Evolutionary conservation across 2,113 vertebrate genomes (phyloP), one percentile per base, ranked within the genome.

Genomic region (Aix galericulata): DNA sequence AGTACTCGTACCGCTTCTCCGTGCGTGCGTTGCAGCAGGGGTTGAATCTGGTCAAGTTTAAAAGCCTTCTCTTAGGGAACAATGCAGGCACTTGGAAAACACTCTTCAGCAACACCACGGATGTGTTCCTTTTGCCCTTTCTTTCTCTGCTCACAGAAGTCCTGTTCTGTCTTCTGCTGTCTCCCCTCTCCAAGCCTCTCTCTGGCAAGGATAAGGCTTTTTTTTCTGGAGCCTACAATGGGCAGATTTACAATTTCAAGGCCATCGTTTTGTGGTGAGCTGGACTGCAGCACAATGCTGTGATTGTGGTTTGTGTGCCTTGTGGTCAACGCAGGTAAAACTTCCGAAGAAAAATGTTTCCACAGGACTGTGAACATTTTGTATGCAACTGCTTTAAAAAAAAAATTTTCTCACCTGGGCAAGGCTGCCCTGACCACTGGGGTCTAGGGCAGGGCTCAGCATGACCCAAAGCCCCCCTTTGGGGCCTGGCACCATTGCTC

Each of bases 301-400:
- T 68, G 38, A 22, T 2, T 38, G n/a, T 12, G 22, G 2, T 10
- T 31, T 25, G 6, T 18, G 36, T 22, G 69, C 31, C 1, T 13
- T 4, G 27, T 16, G n/a, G 34, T 17, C 58, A 60, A 68, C 58
- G 17, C n/a, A 56, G 38, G n/a, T 50, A 50, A 80, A 40, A 58
- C 5, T 66, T 10, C 63, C 29, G 20, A 2, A 27, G 59, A 68
- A 50, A 80, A 91, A 72, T 4, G 17, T 72, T 60, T 55, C 26
- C 17, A 48, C 20, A 44, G 40, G 22, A 15, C 1, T 6, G 2
- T 31, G n/a, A 21, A 5, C 0, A 0, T 21, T 55, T 63, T 63
- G 7, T 58, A 20, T 32, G 56, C 18, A 32, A 58, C 32, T 32
- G 56, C 18, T 58, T 32, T 58, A 12, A 11, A 56, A 10, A 32